Evolutionary conservation across 2,888 invertebrate species (phyloP), one percentile per base, ranked within the genome.

Genomic region (Coremacera marginata): DNA sequence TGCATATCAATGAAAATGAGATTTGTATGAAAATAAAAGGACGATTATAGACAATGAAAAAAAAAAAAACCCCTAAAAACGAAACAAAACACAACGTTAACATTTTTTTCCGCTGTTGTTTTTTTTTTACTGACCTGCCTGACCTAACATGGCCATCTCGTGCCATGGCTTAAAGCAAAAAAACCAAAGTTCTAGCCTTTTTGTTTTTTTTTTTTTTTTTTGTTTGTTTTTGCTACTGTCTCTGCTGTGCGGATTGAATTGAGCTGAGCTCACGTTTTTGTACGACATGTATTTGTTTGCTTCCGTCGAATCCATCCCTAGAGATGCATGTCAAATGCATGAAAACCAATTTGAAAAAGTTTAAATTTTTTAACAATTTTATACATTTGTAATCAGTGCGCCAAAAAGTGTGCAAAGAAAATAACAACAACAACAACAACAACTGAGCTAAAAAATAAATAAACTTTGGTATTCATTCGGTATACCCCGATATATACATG

Each of bases 311-410:
- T 19, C n/a, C 37, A 37, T 62, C 49, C 62, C 62, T 8, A 4
- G 37, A 19, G 37, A 44, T 22, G 44, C 62, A 49, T 62, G 72
- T 72, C 72, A 62, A 72, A 62, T 62, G 44, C 72, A 72, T 31
- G 62, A 72, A 72, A 72, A 72, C 62, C 60, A 62, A 72, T 72
- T 72, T 71, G 19, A 49, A 72, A 57, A 72, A 62, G 49, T 72
- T 72, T 62, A 62, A 60, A 62, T 72, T 72, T 71, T 72, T 72
- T 44, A 72, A 72, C 72, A 60, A 49, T 62, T 72, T 72, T 62
- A 72, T 62, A 72, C 72, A 62, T 72, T 72, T 62, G 62, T 62
- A 72, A 72, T 72, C 62, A 72, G 37, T 34, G 57, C 19, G 11
- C 9, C 19, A 9, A 19, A 68, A 49, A 68, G 22, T 44, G 25